Evolutionary conservation across 2,888 invertebrate species (phyloP), one percentile per base, ranked within the genome.

Genomic region (Drosophila formosana): DNA sequence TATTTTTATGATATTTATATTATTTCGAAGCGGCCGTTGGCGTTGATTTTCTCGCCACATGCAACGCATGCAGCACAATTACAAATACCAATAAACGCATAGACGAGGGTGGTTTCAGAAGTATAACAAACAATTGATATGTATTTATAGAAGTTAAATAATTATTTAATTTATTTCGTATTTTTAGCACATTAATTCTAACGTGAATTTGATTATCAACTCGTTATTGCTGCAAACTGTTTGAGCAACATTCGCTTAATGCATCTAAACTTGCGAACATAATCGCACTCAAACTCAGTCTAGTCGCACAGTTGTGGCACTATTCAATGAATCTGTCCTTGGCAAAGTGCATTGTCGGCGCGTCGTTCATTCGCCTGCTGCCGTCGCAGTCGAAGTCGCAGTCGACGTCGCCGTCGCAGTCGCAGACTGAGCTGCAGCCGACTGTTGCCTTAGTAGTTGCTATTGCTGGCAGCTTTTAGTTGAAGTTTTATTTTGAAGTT

Each of bases 241-340:
- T 30, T 28, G 26, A 57, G 23, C 63, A 45, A n/a, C 68, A 64
- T 73, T 75, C 75, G 72, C 55, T 32, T 11, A 45, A 46, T 51
- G 61, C 62, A 41, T 37, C 37, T 37, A 37, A 37, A 37, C 39
- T 6, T 7, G 6, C 39, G 13, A 13, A 18, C 18, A 1, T 39
- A 39, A 0, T 39, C 39, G 2, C 43, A 52, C 47, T 43, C 39
- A 60, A 39, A 60, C 57, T 39, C n/a, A 45, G 57, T 41, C 49
- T 56, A 56, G 56, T 37, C 53, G 6, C 28, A 62, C 64, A 62
- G 71, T 69, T 68, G 66, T 61, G 37, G 71, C 84, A 81, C 80
- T 90, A 90, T 91, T 91, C 90, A 91, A 91, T 91, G 91, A 89
- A 89, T 91, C 87, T 91, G 91, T 90, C 90, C 90, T 91, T 91